A percentile compares a stretch with the other conserved stretches of the same genome.
These are phyloP conservation scores for Actinia equina DNA, from an alignment of 64 coral and sea anemone genomes.

Conservation along the genomic window DNA sequence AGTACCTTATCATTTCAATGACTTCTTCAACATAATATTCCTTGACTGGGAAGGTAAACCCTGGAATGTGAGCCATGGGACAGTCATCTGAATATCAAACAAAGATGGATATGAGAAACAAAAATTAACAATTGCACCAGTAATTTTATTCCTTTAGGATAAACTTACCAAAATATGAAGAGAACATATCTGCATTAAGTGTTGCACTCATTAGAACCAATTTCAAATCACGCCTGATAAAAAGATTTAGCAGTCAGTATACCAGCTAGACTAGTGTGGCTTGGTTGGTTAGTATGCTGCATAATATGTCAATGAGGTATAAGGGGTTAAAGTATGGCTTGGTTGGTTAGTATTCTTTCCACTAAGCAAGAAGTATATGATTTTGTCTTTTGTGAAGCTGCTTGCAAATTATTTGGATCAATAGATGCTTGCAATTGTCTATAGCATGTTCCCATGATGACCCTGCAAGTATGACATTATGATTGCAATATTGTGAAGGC, in stretches of 20 bases:
- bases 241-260: neutral
- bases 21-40: slow-evolving; percentile 85
- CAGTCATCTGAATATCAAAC: slow-evolving; percentile 61
- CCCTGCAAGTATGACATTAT: too few relatives aligned
- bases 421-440: too few relatives aligned
- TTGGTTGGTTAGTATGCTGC: neutral
- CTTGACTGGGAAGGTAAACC: slow-evolving; percentile 79
- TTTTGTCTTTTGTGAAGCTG: too few relatives aligned
- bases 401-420: too few relatives aligned
- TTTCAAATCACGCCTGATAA: slow-evolving; percentile 75
- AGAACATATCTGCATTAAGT: slow-evolving; percentile 97
- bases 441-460: too few relatives aligned
- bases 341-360: neutral
- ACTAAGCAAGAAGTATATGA: neutral
- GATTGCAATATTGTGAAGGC: neutral
- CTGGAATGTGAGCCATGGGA: slow-evolving; percentile 84
- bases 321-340: too few relatives aligned
- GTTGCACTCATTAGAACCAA: slow-evolving; percentile 97
- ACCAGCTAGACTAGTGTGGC: neutral
- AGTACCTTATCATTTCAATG: slow-evolving; percentile 72
- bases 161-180: slow-evolving; percentile 83
- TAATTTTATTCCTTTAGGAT: neutral
- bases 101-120: neutral
- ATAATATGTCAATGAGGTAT: too few relatives aligned
- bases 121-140: neutral